phyloP scores from a whole-genome alignment of 2,797 vertebrate species.

The Strix occidentalis region DNA sequence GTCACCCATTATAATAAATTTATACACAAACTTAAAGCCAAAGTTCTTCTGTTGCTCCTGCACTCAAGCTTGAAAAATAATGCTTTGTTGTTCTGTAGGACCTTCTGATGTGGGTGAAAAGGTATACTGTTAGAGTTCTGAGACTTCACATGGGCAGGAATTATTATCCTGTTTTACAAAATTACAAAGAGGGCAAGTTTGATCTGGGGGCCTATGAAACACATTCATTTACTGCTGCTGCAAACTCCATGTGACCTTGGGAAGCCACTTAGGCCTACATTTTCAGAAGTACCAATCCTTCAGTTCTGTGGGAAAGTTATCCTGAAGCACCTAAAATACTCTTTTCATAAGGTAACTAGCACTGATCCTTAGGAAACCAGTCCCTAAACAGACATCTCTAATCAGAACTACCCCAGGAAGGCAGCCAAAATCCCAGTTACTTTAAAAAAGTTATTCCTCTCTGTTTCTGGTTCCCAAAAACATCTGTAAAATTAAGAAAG shows the following conservation, averaged over 20 bases:
- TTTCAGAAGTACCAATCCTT: background rate
- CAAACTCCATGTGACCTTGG: background rate
- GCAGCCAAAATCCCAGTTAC: background rate
- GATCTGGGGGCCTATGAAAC: background rate
- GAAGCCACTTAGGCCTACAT: background rate
- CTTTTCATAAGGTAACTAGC: background rate
- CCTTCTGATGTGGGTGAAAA: background rate
- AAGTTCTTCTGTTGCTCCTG: background rate
- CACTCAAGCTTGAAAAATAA: background rate
- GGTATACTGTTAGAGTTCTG: background rate
- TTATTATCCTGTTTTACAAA: background rate
- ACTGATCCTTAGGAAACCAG: background rate
- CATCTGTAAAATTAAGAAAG: background rate
- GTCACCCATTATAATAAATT: background rate
- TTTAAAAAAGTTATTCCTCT: background rate
- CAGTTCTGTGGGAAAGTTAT: background rate
- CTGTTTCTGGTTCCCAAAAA: background rate
- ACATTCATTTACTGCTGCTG: background rate
- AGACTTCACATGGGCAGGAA: background rate
- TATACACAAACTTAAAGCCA: background rate
- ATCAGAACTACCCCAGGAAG: background rate
- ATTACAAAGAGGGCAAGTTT: background rate
- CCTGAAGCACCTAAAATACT: background rate
- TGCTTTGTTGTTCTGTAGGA: background rate
- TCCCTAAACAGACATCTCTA: background rate